phyloP scores from a whole-genome alignment of 2,888 invertebrate genomes.

The Nomada hirtipes region DNA sequence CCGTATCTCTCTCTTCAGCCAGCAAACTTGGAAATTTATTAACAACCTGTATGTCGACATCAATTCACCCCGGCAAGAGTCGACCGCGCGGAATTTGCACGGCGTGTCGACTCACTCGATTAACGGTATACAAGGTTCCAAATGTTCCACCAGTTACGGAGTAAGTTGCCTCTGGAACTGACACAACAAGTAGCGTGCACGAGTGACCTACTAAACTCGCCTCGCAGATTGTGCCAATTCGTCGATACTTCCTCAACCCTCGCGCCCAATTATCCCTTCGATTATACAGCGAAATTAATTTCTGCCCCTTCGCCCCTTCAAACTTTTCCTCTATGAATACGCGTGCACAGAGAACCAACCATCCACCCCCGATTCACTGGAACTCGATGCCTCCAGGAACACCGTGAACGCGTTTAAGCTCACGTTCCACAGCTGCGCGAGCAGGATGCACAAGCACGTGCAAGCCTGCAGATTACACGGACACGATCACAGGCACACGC shows the following conservation, averaged over 20 bases:
- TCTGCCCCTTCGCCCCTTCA: slow-evolving; percentile 10
- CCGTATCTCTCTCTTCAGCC: not conserved
- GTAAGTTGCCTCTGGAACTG: not conserved
- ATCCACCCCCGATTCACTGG: slow-evolving; percentile 4
- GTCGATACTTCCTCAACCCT: slow-evolving; percentile 39
- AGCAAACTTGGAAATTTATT: slow-evolving; percentile 26
- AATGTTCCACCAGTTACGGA: slow-evolving; percentile 6
- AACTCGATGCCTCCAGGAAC: slow-evolving; percentile 29
- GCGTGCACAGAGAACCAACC: slow-evolving; percentile 39
- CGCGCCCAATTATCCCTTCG: slow-evolving; percentile 51
- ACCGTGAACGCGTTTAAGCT: slow-evolving; percentile 46
- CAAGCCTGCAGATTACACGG: slow-evolving; percentile 35
- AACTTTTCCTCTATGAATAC: slow-evolving; percentile 32
- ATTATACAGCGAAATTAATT: slow-evolving; percentile 59
- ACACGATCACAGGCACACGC: slow-evolving; percentile 26
- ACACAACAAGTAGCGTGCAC: slow-evolving; percentile 28
- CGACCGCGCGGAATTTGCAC: slow-evolving; percentile 24
- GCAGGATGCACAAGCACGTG: slow-evolving; percentile 32
- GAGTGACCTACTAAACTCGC: slow-evolving; percentile 42
- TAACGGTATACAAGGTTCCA: slow-evolving; percentile 16
- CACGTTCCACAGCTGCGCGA: slow-evolving; percentile 37
- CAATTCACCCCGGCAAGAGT: slow-evolving; percentile 26
- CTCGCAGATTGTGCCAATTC: slow-evolving; percentile 34
- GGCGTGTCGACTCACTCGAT: slow-evolving; percentile 37
- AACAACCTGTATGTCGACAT: slow-evolving; percentile 14